Percentiles rank a stretch among this genome's conserved stretches.
These are phyloP conservation scores for Iguana delicatissima DNA, from an alignment of 2,797 vertebrate species.

Conservation along the genomic window DNA sequence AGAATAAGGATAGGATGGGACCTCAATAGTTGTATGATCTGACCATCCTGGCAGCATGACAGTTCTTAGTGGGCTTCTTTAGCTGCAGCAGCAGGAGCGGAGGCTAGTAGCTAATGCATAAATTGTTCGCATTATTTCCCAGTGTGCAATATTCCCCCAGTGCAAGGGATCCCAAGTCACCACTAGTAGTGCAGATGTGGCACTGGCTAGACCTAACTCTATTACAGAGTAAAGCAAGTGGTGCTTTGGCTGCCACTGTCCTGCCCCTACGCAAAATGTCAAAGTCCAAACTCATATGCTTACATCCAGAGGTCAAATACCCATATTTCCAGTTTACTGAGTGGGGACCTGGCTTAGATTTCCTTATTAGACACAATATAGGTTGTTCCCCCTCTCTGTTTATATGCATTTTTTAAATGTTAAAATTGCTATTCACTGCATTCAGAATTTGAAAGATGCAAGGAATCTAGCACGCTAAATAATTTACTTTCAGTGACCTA, in stretches of 20 bases:
- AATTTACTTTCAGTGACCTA: conserved; percentile 2
- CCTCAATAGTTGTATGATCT: not conserved
- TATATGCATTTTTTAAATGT: conserved; percentile 34
- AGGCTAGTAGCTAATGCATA: not conserved
- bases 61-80: not conserved
- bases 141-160: not conserved
- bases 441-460: not conserved
- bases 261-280: not conserved
- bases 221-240: not conserved
- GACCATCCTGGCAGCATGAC: not conserved
- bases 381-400: not conserved
- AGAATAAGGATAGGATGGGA: not conserved
- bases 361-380: conserved; percentile 9
- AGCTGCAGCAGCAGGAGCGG: not conserved
- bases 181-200: not conserved
- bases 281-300: not conserved
- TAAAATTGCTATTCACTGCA: conserved; percentile 14
- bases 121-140: not conserved
- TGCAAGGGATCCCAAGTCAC: not conserved
- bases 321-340: not conserved
- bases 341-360: too few relatives aligned
- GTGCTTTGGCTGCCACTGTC: not conserved
- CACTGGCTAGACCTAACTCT: not conserved
- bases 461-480: conserved; percentile 1
- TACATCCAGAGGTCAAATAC: not conserved